A percentile compares a stretch with the other conserved stretches of the same genome.
Evolutionary conservation across 2,888 invertebrate genomes (phyloP).

Genomic region (Anticlea derivata): DNA sequence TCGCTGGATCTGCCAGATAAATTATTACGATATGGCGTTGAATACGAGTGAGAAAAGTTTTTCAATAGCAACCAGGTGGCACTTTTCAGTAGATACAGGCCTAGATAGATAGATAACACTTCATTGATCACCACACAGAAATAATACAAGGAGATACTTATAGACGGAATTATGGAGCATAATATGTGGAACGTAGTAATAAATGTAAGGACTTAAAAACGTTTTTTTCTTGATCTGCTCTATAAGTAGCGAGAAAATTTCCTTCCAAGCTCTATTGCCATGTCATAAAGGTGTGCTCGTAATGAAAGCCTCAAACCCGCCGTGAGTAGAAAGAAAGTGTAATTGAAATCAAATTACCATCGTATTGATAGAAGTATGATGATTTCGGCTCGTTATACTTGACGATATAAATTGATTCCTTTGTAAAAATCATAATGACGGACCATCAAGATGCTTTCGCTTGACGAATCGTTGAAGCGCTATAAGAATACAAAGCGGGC

Average conservation of each 20-base stretch:
- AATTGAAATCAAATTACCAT: conserved; percentile 16
- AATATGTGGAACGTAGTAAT: no score
- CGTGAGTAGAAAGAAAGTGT: conserved; percentile 15
- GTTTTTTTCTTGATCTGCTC: no score
- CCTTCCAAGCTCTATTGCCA: conserved; percentile 10
- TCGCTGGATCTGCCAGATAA: no score
- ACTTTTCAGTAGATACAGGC: no score
- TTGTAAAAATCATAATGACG: not conserved
- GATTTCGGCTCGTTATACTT: conserved; percentile 3
- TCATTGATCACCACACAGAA: no score
- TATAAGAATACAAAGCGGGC: not conserved
- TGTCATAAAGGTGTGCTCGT: conserved; percentile 22
- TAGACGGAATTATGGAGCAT: no score
- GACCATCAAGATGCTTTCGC: not conserved
- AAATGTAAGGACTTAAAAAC: no score
- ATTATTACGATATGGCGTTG: no score
- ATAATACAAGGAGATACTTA: no score
- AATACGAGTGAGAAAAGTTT: no score
- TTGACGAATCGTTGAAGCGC: not conserved
- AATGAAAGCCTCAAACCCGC: conserved; percentile 1
- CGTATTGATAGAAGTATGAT: conserved; percentile 21
- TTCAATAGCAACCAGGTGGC: no score
- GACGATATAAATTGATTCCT: not conserved
- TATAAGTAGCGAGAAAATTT: not conserved
- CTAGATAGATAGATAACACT: no score